A percentile compares a stretch with the other conserved stretches of the same genome.
phyloP scores from a whole-genome alignment of 2,113 vertebrate genomes.

The Heteronetta atricapilla region DNA sequence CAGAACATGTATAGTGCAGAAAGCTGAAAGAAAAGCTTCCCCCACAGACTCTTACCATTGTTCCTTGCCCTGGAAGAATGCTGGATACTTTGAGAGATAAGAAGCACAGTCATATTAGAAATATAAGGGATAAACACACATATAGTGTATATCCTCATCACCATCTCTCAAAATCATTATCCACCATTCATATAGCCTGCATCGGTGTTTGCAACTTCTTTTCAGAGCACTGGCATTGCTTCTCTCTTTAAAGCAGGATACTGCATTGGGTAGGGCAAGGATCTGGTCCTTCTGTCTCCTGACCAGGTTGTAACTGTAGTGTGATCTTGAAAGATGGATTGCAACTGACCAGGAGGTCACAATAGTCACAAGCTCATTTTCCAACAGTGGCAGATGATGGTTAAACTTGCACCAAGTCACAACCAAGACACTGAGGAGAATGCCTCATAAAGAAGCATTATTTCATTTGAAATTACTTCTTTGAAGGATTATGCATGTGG shows the following conservation, averaged over 20 bases:
- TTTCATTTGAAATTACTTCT: not conserved
- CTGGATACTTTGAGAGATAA: not conserved
- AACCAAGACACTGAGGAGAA: not conserved
- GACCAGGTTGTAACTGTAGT: not conserved
- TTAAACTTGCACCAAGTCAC: not conserved
- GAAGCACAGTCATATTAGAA: not conserved
- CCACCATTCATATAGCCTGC: not conserved
- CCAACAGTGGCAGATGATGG: not conserved
- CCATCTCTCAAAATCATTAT: not conserved
- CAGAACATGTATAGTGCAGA: not conserved
- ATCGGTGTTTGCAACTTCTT: not conserved
- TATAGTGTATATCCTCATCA: not conserved
- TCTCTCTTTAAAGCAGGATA: not conserved
- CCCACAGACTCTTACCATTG: not conserved
- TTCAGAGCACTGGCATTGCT: not conserved
- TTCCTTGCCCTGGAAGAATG: not conserved
- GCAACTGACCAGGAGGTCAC: not conserved
- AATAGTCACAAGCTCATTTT: not conserved
- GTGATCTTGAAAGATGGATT: not conserved
- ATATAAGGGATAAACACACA: not conserved
- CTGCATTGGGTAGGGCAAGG: not conserved
- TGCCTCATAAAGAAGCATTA: not conserved
- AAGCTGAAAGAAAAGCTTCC: not conserved
- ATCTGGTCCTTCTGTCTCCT: not conserved
- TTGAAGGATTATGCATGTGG: not conserved